Evolutionary conservation across 2,113 vertebrate species (phyloP), one percentile per base, ranked within the genome.

Genomic region (Coracopsis vasa): DNA sequence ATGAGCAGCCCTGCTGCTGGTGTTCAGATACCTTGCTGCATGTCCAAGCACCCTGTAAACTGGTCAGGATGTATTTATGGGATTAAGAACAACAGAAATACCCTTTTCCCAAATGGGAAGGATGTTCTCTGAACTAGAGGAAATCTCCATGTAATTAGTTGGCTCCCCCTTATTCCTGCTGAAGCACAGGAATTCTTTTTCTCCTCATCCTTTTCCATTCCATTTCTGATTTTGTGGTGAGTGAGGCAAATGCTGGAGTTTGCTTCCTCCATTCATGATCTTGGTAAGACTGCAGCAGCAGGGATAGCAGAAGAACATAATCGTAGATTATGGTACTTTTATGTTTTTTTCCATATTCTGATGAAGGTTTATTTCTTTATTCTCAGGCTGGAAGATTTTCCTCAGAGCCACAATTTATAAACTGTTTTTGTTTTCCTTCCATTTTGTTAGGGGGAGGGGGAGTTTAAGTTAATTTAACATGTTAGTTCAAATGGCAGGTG

Each of bases 361-460:
- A 72, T n/a, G 9, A 6, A 60, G 13, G 6, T 2, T 64, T 74
- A 47, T 56, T 24, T 69, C 74, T 71, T 78, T 67, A 54, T 80
- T 75, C 37, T 56, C 18, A 60, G 25, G 13, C 7, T 3, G 3
- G 27, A 44, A 78, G 21, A 58, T 75, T 93, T 85, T 81, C 51
- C 45, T 74, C 13, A 64, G 31, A 72, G 8, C 18, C 17, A 31
- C n/a, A 39, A 65, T 82, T 91, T 81, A 42, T 48, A 56, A 82
- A 60, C 6, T 27, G 3, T 5, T 72, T 92, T 92, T 79, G 6
- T 7, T 86, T 94, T 58, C 41, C 20, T 64, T 73, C 8, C 10
- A 23, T 78, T 71, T 80, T 79, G 3, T 35, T 61, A 15, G 3
- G 3, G 4, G 10, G 1, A 44, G 8, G 1, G 15, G 9, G 2